phyloP scores from a whole-genome alignment of 2,113 vertebrate genomes.

The Penelope pileata region DNA sequence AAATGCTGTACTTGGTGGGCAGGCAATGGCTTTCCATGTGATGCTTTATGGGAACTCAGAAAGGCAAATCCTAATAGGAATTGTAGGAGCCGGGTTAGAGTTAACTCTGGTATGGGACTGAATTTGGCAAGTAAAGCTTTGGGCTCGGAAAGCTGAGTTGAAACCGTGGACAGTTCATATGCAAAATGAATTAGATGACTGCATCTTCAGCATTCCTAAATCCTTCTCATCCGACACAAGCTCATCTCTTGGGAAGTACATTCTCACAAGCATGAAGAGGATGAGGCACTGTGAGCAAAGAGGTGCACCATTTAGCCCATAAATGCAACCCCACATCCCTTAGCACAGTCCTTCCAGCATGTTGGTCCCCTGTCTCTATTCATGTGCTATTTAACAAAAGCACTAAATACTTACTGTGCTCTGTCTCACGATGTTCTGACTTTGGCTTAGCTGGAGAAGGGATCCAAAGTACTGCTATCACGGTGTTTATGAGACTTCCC shows the following conservation, averaged over 20 bases:
- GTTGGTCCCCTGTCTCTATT: background rate
- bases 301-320: background rate
- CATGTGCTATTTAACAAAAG: background rate
- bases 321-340: background rate
- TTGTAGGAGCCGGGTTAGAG: background rate
- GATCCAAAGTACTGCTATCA: constrained; percentile 83
- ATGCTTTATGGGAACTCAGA: background rate
- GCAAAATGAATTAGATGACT: background rate
- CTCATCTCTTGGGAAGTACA: background rate
- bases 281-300: background rate
- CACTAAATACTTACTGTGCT: constrained; percentile 71
- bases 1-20: background rate
- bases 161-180: background rate
- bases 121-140: background rate
- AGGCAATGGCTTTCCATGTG: background rate
- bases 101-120: background rate
- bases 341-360: background rate
- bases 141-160: background rate
- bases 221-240: background rate
- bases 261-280: background rate
- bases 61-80: background rate
- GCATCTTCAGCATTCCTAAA: background rate
- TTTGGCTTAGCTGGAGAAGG: constrained; percentile 82
- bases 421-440: background rate
- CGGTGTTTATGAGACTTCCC: constrained; percentile 78